These are phyloP conservation scores for Chaetophractus vellerosus DNA, from an alignment of 2,797 vertebrate genomes.

Conservation along the genomic window DNA sequence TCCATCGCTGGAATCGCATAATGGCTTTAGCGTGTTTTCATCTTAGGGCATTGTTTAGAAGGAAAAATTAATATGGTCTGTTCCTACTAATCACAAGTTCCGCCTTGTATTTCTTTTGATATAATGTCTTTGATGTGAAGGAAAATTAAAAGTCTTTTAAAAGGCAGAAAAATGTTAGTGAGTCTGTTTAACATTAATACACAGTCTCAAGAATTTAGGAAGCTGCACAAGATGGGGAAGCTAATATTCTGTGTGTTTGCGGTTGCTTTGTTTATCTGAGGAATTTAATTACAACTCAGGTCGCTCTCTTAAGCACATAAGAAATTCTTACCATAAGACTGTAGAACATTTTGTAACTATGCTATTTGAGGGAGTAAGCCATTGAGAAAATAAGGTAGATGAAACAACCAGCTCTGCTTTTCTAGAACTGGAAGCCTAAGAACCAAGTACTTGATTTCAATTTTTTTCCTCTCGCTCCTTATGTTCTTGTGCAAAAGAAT, in stretches of 20 bases:
- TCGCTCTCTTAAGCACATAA: conserved; percentile 72
- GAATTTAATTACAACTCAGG: conserved; percentile 79
- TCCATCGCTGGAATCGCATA: conserved; percentile 84
- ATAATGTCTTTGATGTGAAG: conserved; percentile 88
- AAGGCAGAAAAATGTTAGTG: conserved; percentile 83
- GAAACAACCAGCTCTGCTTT: not conserved
- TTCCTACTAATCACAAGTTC: conserved; percentile 87
- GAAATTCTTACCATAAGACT: conserved; percentile 1
- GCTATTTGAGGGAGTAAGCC: conserved; percentile 16
- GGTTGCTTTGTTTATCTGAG: conserved; percentile 68
- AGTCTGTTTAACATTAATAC: conserved; percentile 73
- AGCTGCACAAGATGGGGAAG: conserved; percentile 59
- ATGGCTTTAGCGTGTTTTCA: conserved; percentile 77
- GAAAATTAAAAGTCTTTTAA: conserved; percentile 86
- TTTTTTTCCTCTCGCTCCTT: not conserved
- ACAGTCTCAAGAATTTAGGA: conserved; percentile 75
- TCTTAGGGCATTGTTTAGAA: conserved; percentile 81
- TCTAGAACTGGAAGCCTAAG: conserved; percentile 15
- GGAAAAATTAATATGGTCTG: conserved; percentile 83
- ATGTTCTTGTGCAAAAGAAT: conserved; percentile 2
- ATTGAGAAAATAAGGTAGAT: conserved; percentile 31
- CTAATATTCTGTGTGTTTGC: not conserved
- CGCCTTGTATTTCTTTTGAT: conserved; percentile 87
- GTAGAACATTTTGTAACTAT: not conserved
- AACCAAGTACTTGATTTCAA: not conserved